A percentile compares a stretch with the other conserved stretches of the same genome.
Conservation (phyloP, 1,140 invertebrate genomes). For the Microvelia longipes region DNA sequence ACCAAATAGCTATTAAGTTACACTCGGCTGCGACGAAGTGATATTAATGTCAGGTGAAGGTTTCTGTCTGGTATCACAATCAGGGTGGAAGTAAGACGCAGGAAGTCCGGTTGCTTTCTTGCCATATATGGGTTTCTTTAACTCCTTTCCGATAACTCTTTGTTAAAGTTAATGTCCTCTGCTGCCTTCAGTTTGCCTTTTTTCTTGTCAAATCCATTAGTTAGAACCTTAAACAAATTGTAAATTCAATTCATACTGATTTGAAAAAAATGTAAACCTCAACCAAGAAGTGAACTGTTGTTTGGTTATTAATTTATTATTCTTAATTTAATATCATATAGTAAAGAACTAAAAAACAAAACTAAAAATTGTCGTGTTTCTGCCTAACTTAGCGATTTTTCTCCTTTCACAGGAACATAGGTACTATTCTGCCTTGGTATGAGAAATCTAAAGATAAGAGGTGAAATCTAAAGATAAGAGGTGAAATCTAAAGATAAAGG, state of each 20-base stretch:
- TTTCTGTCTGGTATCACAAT: background rate
- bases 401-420: background rate
- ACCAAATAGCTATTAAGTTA: background rate
- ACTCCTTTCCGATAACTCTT: background rate
- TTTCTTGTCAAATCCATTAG: slow-evolving; percentile 2
- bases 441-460: no score
- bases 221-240: background rate
- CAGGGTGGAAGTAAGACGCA: background rate
- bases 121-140: slow-evolving; percentile 3
- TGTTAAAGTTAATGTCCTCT: background rate
- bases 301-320: background rate
- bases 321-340: background rate
- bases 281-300: background rate
- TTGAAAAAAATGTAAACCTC: background rate
- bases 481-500: no score
- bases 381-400: no score
- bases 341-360: background rate
- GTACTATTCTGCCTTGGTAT: no score
- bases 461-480: no score
- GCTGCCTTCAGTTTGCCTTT: background rate
- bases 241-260: background rate
- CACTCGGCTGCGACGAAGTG: background rate
- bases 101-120: background rate
- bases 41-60: background rate
- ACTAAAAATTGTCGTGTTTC: background rate